Evolutionary conservation across 2,113 vertebrate genomes (phyloP).

Genomic region (Pomatorhinus ruficollis): DNA sequence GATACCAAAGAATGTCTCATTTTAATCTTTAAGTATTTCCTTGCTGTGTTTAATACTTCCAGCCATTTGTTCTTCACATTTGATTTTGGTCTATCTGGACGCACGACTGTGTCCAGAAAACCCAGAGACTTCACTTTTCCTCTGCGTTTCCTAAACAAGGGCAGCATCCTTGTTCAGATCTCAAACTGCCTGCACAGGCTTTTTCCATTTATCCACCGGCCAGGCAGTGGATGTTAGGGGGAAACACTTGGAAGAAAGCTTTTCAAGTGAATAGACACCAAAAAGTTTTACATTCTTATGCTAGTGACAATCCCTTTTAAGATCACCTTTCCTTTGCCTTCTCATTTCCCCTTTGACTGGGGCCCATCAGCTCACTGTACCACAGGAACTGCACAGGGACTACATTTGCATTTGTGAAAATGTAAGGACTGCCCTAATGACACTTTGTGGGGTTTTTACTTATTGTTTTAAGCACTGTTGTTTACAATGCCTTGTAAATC

Average conservation of each 20-base stretch:
- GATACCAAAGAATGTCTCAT: not conserved
- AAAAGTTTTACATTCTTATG: not conserved
- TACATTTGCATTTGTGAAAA: not conserved
- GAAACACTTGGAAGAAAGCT: not conserved
- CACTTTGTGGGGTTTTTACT: not conserved
- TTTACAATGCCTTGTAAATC: slow-evolving; percentile 10
- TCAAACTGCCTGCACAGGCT: not conserved
- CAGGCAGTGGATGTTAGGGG: not conserved
- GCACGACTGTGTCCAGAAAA: not conserved
- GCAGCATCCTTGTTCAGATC: not conserved
- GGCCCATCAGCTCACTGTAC: not conserved
- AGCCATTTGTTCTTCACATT: not conserved
- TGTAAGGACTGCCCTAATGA: not conserved
- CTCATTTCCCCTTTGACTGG: not conserved
- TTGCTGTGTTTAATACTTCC: not conserved
- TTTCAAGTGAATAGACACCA: not conserved
- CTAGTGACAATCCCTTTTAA: not conserved
- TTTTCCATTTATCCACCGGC: not conserved
- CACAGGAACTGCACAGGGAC: not conserved
- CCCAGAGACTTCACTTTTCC: not conserved
- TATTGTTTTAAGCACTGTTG: not conserved
- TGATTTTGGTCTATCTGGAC: not conserved
- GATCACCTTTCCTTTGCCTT: not conserved
- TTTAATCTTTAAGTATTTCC: not conserved
- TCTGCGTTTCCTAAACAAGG: not conserved